Evolutionary conservation across 2,113 vertebrate genomes (phyloP), one percentile per base, ranked within the genome.

Genomic region (Tragulus kanchil): DNA sequence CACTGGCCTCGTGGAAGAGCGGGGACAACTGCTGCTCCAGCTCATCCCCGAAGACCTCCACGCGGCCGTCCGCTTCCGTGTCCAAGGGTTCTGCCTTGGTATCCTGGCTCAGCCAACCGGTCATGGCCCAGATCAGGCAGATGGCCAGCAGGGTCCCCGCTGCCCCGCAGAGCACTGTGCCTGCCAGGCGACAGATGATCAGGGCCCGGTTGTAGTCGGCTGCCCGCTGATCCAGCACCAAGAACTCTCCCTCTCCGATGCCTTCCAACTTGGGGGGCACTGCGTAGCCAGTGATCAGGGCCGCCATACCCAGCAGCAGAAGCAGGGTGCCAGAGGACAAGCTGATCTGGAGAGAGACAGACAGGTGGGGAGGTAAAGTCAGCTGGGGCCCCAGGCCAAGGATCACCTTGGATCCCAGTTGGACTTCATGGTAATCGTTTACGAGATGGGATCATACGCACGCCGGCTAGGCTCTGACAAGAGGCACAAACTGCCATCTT

Each of bases 251-350:
- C 16, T 97, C 98, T 4, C 96, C 97, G 0, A 98, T 97, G 52
- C 97, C 97, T 50, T 98, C 98, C 86, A 98, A 92, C 88, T 97
- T 98, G 2, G 96, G 98, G 31, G 98, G 98, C 62, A 98, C 95
- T 0, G 98, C 93, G 17, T 97, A 98, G 56, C 98, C 98, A 0
- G 97, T 97, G 52, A 96, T 97, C 94, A 99, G 84, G 5, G 98
- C 98, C 0, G 98, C 91, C 0, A 94, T 92, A 1, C 98, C 98
- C 7, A 95, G 48, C 21, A 98, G 94, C 96, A 98, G 93, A 58
- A 98, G 84, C 61, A 98, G 96, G 61, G 82, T 94, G 13, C 97
- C 98, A 0, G 83, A 93, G 13, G 97, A 98, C 84, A 98, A 65
- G 58, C 90, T 96, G 84, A 98, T 97, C 98, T 98, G 93, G 93